Evolutionary conservation across 2,113 vertebrate species (phyloP), one percentile per base, ranked within the genome.

Genomic region (Gambusia holbrooki): DNA sequence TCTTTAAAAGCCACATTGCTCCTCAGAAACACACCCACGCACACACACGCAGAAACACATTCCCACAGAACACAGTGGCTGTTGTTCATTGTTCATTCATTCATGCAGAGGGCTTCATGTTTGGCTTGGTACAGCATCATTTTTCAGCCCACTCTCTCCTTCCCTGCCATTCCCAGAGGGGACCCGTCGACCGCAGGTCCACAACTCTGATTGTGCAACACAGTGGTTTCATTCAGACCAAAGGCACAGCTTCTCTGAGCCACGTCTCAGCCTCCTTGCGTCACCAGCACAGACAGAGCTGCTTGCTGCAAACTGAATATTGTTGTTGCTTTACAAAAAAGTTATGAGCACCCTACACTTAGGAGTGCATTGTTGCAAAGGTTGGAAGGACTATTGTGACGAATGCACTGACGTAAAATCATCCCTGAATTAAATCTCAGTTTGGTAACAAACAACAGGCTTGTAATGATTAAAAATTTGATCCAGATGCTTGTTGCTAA

Each of bases 71-170:
- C 91, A 90, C 86, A 88, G 82, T 82, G 73, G 76, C 79, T 85
- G 89, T 92, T 94, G 93, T 93, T 92, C 90, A 91, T 93, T 93
- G 93, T 94, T 89, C 93, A 95, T 94, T 94, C 92, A 94, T 94
- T 92, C 91, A 92, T 92, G 84, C 75, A 62, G 78, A 87, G 82
- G 73, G 85, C 83, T 92, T 92, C 87, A 86, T 88, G 88, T 87
- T 87, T 91, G 90, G 90, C 82, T 84, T 77, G 87, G 84, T 87
- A 84, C 84, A 74, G 85, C 90, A 82, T 89, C 81, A 88, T 90
- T 92, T 90, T 90, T 89, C 83, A 82, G 77, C 90, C 91, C 80
- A 88, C 91, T 87, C 79, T 84, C 89, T 85, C 83, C 78, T 86
- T 84, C 72, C 61, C 89, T 82, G 72, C 84, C 88, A 80, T 87